Evolutionary conservation across 1,140 invertebrate species (phyloP).

Genomic region (Leptopilina clavipes): DNA sequence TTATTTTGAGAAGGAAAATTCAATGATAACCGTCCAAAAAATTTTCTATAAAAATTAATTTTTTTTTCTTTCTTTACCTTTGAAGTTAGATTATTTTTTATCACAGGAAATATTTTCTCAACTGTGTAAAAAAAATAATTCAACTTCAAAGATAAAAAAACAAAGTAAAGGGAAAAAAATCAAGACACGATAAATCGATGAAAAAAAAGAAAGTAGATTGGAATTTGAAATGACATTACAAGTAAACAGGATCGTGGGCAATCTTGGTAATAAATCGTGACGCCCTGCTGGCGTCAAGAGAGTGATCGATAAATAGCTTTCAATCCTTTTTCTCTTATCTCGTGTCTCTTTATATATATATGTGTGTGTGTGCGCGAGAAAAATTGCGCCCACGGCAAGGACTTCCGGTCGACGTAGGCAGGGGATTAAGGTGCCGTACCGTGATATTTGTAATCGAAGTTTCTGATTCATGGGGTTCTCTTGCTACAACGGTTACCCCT

Average conservation of each 20-base stretch:
- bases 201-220: constrained; percentile 6
- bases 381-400: constrained; percentile 27
- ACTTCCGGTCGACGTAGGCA: constrained; percentile 32
- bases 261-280: constrained; percentile 20
- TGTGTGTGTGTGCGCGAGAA: not conserved
- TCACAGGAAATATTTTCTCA: too few relatives aligned
- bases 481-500: constrained; percentile 52
- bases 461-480: constrained; percentile 15
- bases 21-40: too few relatives aligned
- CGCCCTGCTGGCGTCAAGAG: constrained; percentile 6
- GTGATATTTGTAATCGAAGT: constrained; percentile 40
- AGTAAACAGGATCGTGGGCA: constrained; percentile 30
- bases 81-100: too few relatives aligned
- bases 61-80: too few relatives aligned
- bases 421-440: constrained; percentile 42
- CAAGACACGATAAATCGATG: not conserved
- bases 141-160: too few relatives aligned
- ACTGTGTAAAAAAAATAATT: too few relatives aligned
- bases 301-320: constrained; percentile 19
- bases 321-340: constrained; percentile 31
- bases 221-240: constrained; percentile 5
- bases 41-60: too few relatives aligned
- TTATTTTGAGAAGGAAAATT: too few relatives aligned
- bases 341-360: not conserved
- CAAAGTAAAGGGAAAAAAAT: not conserved